Evolutionary conservation across 2,797 vertebrate genomes (phyloP), one percentile per base, ranked within the genome.

Genomic region (Sebastes reedi): DNA sequence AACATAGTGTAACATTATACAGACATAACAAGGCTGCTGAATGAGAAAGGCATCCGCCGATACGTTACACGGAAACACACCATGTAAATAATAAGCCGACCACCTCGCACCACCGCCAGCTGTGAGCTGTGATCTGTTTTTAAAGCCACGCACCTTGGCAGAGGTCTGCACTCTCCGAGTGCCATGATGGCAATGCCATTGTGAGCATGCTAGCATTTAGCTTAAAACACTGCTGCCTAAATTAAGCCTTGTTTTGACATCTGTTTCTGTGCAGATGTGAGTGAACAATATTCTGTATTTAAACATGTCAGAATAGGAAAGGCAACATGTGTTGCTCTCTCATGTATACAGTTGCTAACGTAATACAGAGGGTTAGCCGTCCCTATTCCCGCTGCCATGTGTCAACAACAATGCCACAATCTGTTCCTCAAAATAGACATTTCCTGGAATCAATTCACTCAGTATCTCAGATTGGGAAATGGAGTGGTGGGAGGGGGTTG

Each of bases 361-460:
- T 16, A 27, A 52, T n/a, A 10, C 29, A 46, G 71, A 55, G 52
- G 18, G 61, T 75, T 66, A 66, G 13, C 46, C 6, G 30, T 76
- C 60, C 59, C 42, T 54, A 36, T 67, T 80, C 52, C 61, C 24
- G 18, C 73, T 79, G 46, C 30, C 74, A 80, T 61, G 82, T 73
- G 85, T 87, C 82, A 90, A 86, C 89, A 91, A 87, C 85, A 82
- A 82, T 77, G 67, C 58, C 76, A 62, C 89, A 93, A 89, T 94
- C 89, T 92, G 85, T 86, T 92, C 75, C 75, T 80, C 70, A 90
- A 89, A 89, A 89, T 83, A 84, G 74, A 83, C 68, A 80, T 89
- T 94, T 94, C 87, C 90, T 84, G 80, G 88, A 93, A 93, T 90
- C 81, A 89, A 83, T 91, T 87, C 70, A 65, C 87, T 90, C 80